Evolutionary conservation across 2,888 invertebrate genomes (phyloP), one percentile per base, ranked within the genome.

Genomic region (Crepidodera aurea): DNA sequence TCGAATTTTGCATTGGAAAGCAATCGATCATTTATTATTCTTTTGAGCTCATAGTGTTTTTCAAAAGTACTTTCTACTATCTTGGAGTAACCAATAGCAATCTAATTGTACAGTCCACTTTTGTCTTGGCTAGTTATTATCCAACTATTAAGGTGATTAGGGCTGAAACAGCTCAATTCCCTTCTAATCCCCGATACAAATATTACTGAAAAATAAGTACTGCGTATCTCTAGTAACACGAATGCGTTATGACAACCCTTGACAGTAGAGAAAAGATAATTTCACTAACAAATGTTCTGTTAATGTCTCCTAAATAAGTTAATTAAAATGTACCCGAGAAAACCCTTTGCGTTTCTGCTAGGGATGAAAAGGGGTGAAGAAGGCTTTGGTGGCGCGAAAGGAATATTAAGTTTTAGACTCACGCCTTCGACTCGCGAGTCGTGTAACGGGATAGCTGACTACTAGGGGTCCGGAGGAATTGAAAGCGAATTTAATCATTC

Each of bases 271-370:
- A 42, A 39, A 40, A 27, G 54, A 42, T 40, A 54, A 54, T 57
- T 57, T 44, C 37, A 57, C 62, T 69, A 64, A 69, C 69, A 69
- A 69, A 66, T 67, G 65, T 69, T 65, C 64, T 58, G 56, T 65
- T 67, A 69, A 69, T 67, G 67, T 67, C 64, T 64, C 64, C 64
- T 69, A 69, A 69, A 69, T 67, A 67, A 69, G 64, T 67, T 67
- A 67, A 67, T 69, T 67, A 69, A 69, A 67, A 64, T 62, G 62
- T 67, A 55, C 64, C 63, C 60, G 65, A 56, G 15, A 22, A 29
- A 48, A 46, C 29, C 60, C 54, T 48, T 48, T 60, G n/a, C 34
- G 34, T 18, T 48, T 25, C 54, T 39, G 13, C 19, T 18, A 13
- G 27, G 19, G 46, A 19, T 51, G 46, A 48, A 34, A 39, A 44